A percentile compares a stretch with the other conserved stretches of the same genome.
Conservation (phyloP, 30 jellyfish, hydroid and myxozoan genomes). For the Aurelia sp. region DNA sequence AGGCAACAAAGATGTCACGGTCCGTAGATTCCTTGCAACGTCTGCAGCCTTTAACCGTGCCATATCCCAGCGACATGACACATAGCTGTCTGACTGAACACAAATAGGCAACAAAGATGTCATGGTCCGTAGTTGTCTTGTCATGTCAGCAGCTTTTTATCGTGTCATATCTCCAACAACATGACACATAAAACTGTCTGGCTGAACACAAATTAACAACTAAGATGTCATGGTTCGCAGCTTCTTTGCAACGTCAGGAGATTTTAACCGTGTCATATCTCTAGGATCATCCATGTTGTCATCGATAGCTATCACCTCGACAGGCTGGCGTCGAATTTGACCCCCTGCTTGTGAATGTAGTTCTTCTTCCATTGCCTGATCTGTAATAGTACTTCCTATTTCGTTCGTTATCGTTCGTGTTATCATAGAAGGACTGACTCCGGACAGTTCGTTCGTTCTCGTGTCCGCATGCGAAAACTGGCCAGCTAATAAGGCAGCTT, state of each 20-base stretch:
- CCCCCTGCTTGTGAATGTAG: conserved; percentile 16
- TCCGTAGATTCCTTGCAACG: no score
- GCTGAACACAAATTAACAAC: no score
- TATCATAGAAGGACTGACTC: conserved; percentile 60
- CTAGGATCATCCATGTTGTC: conserved; percentile 37
- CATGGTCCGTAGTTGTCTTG: no score
- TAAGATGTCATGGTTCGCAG: background rate
- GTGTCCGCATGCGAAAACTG: conserved; percentile 49
- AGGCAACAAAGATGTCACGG: no score
- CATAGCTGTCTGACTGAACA: no score
- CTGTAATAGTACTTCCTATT: conserved; percentile 1
- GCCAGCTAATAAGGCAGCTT: conserved; percentile 22
- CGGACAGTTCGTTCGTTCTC: conserved; percentile 42
- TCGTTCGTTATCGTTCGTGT: conserved; percentile 36
- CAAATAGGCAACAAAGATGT: no score
- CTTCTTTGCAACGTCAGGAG: conserved; percentile 20
- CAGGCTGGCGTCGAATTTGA: conserved; percentile 17
- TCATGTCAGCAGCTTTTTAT: no score
- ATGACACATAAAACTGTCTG: no score
- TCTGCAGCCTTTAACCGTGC: no score
- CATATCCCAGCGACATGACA: no score
- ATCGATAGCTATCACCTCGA: conserved; percentile 24
- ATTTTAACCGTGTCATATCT: conserved; percentile 7
- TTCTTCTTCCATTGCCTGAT: conserved; percentile 19
- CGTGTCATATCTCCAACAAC: no score